A percentile compares a stretch with the other conserved stretches of the same genome.
phyloP scores from a whole-genome alignment of 2,113 vertebrate species.

The Dipodomys ordii region DNA sequence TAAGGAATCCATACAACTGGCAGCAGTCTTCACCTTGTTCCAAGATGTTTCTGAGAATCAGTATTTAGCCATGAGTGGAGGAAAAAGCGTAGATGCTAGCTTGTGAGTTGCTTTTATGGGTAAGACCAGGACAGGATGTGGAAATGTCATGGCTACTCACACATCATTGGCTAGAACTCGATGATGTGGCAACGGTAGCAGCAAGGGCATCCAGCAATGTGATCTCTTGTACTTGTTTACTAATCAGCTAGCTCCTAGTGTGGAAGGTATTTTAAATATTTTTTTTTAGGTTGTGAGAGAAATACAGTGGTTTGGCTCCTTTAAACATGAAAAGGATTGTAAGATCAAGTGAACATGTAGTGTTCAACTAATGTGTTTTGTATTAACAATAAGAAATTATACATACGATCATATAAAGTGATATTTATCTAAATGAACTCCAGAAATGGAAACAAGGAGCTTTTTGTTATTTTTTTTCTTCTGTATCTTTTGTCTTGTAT shows the following conservation, averaged over 20 bases:
- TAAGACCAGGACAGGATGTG: conserved; percentile 10
- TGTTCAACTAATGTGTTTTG: conserved; percentile 44
- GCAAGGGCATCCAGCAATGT: neutral
- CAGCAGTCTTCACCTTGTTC: conserved; percentile 15
- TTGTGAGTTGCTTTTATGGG: conserved; percentile 4
- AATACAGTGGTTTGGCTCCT: neutral
- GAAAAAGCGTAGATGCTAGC: neutral
- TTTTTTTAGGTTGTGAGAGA: conserved; percentile 40
- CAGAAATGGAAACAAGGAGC: no score
- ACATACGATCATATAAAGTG: no score
- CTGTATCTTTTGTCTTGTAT: no score
- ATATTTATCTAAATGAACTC: no score
- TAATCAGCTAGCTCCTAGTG: neutral
- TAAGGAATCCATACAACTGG: conserved; percentile 20
- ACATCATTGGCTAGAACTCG: neutral
- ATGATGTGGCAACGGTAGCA: neutral
- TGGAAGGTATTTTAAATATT: neutral
- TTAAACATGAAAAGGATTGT: neutral
- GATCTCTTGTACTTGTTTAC: neutral
- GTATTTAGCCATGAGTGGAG: neutral
- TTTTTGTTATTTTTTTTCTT: no score
- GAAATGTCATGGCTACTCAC: conserved; percentile 40
- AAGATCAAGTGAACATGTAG: conserved; percentile 16
- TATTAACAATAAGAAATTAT: neutral
- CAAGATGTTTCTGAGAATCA: conserved; percentile 20